These are phyloP conservation scores for Sebastes flavidus DNA, from an alignment of 2,797 vertebrate genomes.

Conservation along the genomic window DNA sequence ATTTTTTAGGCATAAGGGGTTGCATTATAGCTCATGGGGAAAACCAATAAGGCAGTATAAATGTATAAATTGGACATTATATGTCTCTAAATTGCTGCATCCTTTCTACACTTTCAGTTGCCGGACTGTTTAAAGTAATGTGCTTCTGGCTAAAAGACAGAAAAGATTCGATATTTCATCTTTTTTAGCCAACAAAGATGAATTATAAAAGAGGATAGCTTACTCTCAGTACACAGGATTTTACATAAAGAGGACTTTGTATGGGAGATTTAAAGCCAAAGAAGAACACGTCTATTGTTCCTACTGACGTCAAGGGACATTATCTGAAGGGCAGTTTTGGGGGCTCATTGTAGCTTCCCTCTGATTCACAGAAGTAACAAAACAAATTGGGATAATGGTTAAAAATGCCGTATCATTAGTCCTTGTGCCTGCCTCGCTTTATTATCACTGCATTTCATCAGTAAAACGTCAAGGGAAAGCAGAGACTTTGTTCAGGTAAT, in stretches of 20 bases:
- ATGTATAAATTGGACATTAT: slow-evolving; percentile 19
- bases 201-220: neutral
- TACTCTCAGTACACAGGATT: neutral
- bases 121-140: neutral
- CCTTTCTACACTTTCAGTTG: neutral
- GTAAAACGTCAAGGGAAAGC: neutral
- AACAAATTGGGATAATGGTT: slow-evolving; percentile 3
- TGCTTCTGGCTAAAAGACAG: neutral
- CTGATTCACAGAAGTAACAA: neutral
- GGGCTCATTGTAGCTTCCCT: slow-evolving; percentile 2
- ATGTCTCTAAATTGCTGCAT: slow-evolving; percentile 5
- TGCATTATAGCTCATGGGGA: slow-evolving; percentile 9
- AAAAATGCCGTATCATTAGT: slow-evolving; percentile 13
- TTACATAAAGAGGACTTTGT: neutral
- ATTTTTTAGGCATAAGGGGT: slow-evolving; percentile 7
- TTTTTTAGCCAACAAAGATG: neutral
- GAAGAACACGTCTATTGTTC: slow-evolving; percentile 1
- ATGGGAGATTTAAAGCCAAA: neutral
- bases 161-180: neutral
- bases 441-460: neutral
- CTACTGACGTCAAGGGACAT: neutral
- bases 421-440: neutral
- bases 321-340: slow-evolving; percentile 6
- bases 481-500: slow-evolving; percentile 18
- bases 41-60: neutral